Percentiles rank a stretch among this genome's conserved stretches.
phyloP scores from a whole-genome alignment of 92 coral and sea anemone species.

The Porites rus region DNA sequence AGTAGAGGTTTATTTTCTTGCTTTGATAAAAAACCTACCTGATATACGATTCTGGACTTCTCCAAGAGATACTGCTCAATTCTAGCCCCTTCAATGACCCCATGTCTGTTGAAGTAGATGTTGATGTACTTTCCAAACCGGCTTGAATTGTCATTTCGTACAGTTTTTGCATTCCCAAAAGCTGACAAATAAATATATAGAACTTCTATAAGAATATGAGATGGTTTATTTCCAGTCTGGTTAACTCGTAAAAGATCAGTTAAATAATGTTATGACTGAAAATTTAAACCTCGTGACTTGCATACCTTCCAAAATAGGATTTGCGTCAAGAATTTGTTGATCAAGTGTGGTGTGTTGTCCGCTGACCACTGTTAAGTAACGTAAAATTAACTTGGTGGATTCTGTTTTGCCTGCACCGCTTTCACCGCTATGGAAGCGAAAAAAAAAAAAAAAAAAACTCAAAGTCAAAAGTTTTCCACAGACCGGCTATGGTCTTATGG shows the following conservation, averaged over 20 bases:
- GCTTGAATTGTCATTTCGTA: constrained; percentile 96
- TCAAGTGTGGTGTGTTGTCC: constrained; percentile 93
- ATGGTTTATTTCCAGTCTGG: too few species aligned
- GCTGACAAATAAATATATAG: constrained; percentile 54
- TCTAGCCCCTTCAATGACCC: constrained; percentile 92
- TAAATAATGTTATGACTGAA: not conserved
- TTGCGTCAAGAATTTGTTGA: constrained; percentile 92
- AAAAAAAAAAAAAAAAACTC: not conserved
- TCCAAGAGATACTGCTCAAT: constrained; percentile 96
- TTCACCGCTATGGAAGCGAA: constrained; percentile 76
- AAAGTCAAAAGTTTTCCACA: too few species aligned
- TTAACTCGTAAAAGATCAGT: too few species aligned
- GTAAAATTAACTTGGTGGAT: constrained; percentile 93
- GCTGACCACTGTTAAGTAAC: constrained; percentile 86
- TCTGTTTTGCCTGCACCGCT: constrained; percentile 99
- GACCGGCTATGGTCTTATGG: not conserved
- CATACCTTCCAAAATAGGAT: constrained; percentile 94
- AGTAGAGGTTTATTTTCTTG: not conserved
- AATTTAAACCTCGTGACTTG: not conserved
- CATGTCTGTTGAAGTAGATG: constrained; percentile 85
- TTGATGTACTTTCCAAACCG: constrained; percentile 98
- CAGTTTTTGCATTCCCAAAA: constrained; percentile 97
- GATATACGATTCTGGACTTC: constrained; percentile 91
- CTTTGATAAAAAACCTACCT: constrained; percentile 55
- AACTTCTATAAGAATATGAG: too few species aligned